Conservation (phyloP, 2,888 invertebrate genomes). For the Troides oblongomaculatus region DNA sequence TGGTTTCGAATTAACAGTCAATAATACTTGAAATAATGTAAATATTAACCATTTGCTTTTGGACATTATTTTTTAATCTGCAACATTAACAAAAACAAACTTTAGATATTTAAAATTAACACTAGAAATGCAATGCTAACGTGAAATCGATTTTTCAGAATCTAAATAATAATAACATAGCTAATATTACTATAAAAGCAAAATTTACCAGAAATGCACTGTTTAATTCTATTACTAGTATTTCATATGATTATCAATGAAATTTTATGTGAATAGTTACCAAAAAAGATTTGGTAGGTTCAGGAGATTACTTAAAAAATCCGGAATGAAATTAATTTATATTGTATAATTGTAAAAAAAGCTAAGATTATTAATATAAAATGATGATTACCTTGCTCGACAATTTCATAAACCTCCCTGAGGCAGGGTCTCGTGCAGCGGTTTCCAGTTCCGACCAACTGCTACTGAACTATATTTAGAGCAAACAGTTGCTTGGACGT, state of each 20-base stretch:
- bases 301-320: no score
- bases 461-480: background rate
- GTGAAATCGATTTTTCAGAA: no score
- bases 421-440: background rate
- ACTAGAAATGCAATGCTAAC: no score
- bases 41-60: background rate
- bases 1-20: slow-evolving; percentile 1
- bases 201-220: no score
- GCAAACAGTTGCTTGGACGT: background rate
- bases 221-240: no score
- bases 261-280: no score
- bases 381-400: background rate
- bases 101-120: no score
- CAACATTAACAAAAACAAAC: slow-evolving; percentile 6
- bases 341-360: background rate
- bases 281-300: no score
- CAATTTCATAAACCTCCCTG: background rate
- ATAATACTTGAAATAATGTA: background rate
- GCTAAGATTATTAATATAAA: background rate
- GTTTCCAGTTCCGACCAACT: background rate
- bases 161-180: no score
- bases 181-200: no score
- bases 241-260: no score
- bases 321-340: no score
- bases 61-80: slow-evolving; percentile 13